Percentiles rank a stretch among this genome's conserved stretches.
phyloP scores from a whole-genome alignment of 2,888 invertebrate species.

The Acronicta psi region DNA sequence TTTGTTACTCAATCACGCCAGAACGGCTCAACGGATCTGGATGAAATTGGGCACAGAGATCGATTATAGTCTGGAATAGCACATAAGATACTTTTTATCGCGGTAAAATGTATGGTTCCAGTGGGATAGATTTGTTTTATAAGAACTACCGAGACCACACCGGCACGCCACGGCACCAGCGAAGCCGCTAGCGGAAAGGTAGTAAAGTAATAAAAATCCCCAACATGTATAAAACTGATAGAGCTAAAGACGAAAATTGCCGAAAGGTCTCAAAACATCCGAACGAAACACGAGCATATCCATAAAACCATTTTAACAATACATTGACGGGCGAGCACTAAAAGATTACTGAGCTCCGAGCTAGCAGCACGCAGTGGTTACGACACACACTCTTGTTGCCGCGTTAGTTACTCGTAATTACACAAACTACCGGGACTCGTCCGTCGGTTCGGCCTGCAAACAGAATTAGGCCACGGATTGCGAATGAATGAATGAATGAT shows the following conservation, averaged over 20 bases:
- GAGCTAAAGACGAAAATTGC: neutral
- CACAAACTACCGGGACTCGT: slow-evolving; percentile 53
- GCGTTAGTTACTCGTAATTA: slow-evolving; percentile 58
- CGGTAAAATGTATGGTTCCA: too few species aligned
- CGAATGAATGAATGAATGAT: slow-evolving; percentile 56
- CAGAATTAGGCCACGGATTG: slow-evolving; percentile 54
- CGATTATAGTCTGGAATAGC: too few species aligned
- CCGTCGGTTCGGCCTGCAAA: slow-evolving; percentile 40
- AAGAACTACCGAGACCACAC: too few species aligned
- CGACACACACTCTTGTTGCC: slow-evolving; percentile 49
- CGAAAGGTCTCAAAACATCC: slow-evolving; percentile 1
- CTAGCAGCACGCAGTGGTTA: slow-evolving; percentile 45
- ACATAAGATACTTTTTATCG: too few species aligned
- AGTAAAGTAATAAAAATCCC: too few species aligned
- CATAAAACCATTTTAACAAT: slow-evolving; percentile 32
- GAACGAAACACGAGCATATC: slow-evolving; percentile 13
- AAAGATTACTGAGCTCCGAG: slow-evolving; percentile 39
- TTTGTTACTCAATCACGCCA: too few species aligned
- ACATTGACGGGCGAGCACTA: slow-evolving; percentile 33
- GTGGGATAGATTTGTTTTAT: too few species aligned
- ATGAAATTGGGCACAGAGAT: too few species aligned
- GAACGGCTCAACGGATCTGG: too few species aligned
- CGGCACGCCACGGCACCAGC: too few species aligned
- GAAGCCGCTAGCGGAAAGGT: too few species aligned
- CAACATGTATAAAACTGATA: neutral